These are phyloP conservation scores for Catostomus latipinnis DNA, from an alignment of 2,797 vertebrate genomes.

Conservation along the genomic window DNA sequence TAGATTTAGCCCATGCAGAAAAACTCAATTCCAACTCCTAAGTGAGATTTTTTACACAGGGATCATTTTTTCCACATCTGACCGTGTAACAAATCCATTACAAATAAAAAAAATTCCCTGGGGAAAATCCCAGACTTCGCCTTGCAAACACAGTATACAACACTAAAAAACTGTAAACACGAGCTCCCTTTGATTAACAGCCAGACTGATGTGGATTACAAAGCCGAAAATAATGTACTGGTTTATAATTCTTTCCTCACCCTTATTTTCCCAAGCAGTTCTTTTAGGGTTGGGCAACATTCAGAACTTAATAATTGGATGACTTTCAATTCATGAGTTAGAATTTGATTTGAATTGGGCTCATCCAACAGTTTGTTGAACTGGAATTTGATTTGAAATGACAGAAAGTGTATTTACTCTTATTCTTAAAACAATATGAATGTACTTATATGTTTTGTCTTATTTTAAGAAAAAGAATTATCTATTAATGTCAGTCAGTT, in stretches of 20 bases:
- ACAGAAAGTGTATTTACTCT: too few relatives aligned
- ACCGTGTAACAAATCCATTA: neutral
- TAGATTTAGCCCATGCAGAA: constrained; percentile 3
- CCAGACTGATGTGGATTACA: neutral
- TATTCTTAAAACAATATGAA: too few relatives aligned
- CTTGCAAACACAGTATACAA: neutral
- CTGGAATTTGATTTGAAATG: too few relatives aligned
- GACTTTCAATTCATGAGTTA: too few relatives aligned
- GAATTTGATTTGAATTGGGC: too few relatives aligned
- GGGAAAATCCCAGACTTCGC: neutral
- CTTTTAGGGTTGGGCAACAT: too few relatives aligned
- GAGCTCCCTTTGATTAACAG: neutral
- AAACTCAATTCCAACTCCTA: neutral
- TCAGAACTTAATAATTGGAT: too few relatives aligned
- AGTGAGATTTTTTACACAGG: constrained; percentile 7
- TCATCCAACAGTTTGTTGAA: too few relatives aligned
- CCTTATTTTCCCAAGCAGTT: too few relatives aligned
- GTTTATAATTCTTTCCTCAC: neutral
- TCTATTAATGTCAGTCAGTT: too few relatives aligned
- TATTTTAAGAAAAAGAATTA: too few relatives aligned
- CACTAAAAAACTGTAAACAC: constrained; percentile 23
- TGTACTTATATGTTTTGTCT: too few relatives aligned
- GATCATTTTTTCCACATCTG: neutral
- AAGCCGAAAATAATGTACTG: constrained; percentile 11
- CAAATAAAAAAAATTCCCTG: neutral